These are phyloP conservation scores for Eretmocerus hayati DNA, from an alignment of 2,888 invertebrate genomes.

Conservation along the genomic window DNA sequence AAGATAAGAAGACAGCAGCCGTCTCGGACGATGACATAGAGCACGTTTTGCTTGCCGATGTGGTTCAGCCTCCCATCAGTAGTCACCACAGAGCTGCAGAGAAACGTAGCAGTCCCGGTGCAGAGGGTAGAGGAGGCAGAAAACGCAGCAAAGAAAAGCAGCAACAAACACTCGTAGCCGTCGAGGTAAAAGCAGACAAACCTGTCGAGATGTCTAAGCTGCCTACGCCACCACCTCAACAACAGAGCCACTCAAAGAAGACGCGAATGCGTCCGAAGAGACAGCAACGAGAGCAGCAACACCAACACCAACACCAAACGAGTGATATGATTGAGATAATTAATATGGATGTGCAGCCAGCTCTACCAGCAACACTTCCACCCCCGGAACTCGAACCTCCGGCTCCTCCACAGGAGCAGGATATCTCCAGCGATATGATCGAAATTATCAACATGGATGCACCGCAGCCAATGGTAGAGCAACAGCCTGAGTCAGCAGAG, in stretches of 20 bases:
- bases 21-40: constrained; percentile 42
- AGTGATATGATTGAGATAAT: constrained; percentile 25
- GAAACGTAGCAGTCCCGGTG: neutral
- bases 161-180: constrained; percentile 8
- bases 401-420: too few relatives aligned
- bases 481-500: neutral
- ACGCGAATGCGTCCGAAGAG: constrained; percentile 23
- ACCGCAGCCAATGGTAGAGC: neutral
- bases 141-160: constrained; percentile 20
- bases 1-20: neutral
- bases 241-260: constrained; percentile 26
- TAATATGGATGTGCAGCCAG: constrained; percentile 17
- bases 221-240: neutral
- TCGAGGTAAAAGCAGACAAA: neutral
- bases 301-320: neutral
- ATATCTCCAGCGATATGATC: constrained; percentile 18
- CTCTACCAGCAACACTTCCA: too few relatives aligned
- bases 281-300: constrained; percentile 8
- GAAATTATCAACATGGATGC: constrained; percentile 25
- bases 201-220: neutral
- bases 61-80: neutral
- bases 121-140: neutral
- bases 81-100: too few relatives aligned
- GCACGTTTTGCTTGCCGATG: constrained; percentile 30
- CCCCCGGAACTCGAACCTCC: too few relatives aligned